Evolutionary conservation across 2,888 invertebrate species (phyloP).

Genomic region (Apantesis nais): DNA sequence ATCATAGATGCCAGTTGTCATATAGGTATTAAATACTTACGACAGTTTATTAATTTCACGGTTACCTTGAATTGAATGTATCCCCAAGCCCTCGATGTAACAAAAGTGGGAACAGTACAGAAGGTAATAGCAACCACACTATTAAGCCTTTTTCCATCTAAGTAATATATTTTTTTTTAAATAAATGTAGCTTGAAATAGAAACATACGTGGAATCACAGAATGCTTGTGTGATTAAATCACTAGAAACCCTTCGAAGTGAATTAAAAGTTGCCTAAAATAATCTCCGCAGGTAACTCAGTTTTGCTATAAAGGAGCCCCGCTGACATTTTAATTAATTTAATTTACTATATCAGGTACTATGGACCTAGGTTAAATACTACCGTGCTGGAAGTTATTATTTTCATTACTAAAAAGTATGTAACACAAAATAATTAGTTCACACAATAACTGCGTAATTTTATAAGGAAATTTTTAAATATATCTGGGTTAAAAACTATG

Average conservation of each 20-base stretch:
- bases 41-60: neutral
- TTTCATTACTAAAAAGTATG: neutral
- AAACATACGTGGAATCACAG: neutral
- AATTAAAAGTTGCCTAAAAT: neutral
- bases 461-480: slow-evolving; percentile 5
- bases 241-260: neutral
- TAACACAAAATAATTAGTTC: slow-evolving; percentile 5
- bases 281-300: neutral
- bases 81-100: neutral
- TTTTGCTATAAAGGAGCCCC: neutral
- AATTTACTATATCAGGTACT: neutral
- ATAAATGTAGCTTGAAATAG: neutral
- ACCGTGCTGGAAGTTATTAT: neutral
- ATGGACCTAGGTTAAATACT: neutral
- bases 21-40: neutral
- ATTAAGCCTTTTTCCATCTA: neutral
- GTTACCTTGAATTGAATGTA: neutral
- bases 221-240: neutral
- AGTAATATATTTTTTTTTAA: neutral
- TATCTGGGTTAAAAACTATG: slow-evolving; percentile 21
- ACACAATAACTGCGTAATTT: slow-evolving; percentile 4
- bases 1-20: neutral
- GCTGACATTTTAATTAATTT: neutral
- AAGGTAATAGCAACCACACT: neutral
- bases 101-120: neutral